A percentile compares a stretch with the other conserved stretches of the same genome.
phyloP scores from a whole-genome alignment of 1,140 invertebrate genomes.

The Ladona fulva region DNA sequence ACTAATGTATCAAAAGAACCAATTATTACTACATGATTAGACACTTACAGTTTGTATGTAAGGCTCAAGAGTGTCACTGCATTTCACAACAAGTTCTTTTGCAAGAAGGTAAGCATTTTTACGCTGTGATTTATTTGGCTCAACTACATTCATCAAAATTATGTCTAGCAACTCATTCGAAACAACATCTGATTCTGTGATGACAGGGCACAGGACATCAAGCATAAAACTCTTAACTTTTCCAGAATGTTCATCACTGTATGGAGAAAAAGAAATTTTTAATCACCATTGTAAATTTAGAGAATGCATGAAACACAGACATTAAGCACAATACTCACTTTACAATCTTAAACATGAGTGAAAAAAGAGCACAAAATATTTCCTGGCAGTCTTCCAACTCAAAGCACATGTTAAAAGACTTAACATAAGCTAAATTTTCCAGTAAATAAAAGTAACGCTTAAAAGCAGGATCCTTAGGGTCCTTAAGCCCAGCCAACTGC shows the following conservation, averaged over 20 bases:
- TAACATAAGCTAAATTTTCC: slow-evolving; percentile 94
- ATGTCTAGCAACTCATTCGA: slow-evolving; percentile 90
- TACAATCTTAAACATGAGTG: slow-evolving; percentile 92
- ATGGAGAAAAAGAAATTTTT: slow-evolving; percentile 16
- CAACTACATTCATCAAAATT: slow-evolving; percentile 89
- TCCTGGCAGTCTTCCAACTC: slow-evolving; percentile 95
- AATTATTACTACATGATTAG: background rate
- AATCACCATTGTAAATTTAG: slow-evolving; percentile 15
- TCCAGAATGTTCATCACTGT: slow-evolving; percentile 86
- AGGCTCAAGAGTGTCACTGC: slow-evolving; percentile 82
- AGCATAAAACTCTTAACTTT: slow-evolving; percentile 96
- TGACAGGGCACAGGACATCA: slow-evolving; percentile 86
- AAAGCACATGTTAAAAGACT: slow-evolving; percentile 98
- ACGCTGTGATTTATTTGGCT: slow-evolving; percentile 85
- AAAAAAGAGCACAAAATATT: slow-evolving; percentile 89
- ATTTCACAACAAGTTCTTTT: slow-evolving; percentile 84
- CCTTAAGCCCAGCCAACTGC: slow-evolving; percentile 85
- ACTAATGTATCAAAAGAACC: background rate
- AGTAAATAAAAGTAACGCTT: slow-evolving; percentile 94
- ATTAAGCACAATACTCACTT: slow-evolving; percentile 55
- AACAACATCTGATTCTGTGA: slow-evolving; percentile 90
- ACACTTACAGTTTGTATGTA: slow-evolving; percentile 77
- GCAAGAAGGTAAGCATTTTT: slow-evolving; percentile 86
- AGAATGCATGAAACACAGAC: slow-evolving; percentile 1
- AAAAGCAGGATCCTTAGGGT: slow-evolving; percentile 95